Base-by-base conservation (phyloP, 2,113 vertebrate genomes). In the Neomonachus schauinslandi region DNA sequence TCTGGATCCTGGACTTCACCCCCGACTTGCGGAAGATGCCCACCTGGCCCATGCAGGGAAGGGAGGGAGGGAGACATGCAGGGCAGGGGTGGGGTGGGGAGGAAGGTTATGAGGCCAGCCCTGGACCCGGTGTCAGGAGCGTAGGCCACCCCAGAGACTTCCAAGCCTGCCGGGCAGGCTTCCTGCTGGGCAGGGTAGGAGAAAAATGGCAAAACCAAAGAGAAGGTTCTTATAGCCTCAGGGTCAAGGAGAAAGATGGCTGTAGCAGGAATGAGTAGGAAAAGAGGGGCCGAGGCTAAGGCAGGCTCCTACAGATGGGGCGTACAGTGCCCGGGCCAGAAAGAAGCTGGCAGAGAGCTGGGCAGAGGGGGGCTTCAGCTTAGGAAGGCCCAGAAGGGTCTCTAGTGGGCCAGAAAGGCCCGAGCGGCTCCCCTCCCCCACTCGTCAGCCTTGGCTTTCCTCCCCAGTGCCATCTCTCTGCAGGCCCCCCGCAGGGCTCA, bases 11-110 rank as follows among this genome's bases (percentile, higher is more conserved):
- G 7, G 99, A 99, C 98, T 99, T 99, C 92, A 99, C 99, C 1
- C 99, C 99, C 0, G 99, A 99, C 92, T 99, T 99, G 7, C 99
- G 98, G 98, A 99, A 99, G 91, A 99, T 99, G 95, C 99, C 99
- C 19, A 99, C 99, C 99, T 99, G 95, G 46, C n/a, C 59, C 91
- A 42, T 1, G 61, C 11, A 86, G 0, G 67, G n/a, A 55, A 97
- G 72, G 39, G 4, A 90, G 19, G 8, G 49, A 93, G n/a, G 4
- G 10, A 12, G 15, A 65, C 5, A 26, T 31, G 26, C 0, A 5
- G n/a, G 42, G 28, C 26, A 31, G 42, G 74, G 42, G 74, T 77
- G 42, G 42, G 72, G 42, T 46, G n/a, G 16, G n/a, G 74, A 84
- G 65, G 65, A 61, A 89, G 28, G 84, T 55, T 63, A 13, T 96